A percentile compares a stretch with the other conserved stretches of the same genome.
phyloP scores from a whole-genome alignment of 1,140 invertebrate species.

The Melanaphis sacchari region DNA sequence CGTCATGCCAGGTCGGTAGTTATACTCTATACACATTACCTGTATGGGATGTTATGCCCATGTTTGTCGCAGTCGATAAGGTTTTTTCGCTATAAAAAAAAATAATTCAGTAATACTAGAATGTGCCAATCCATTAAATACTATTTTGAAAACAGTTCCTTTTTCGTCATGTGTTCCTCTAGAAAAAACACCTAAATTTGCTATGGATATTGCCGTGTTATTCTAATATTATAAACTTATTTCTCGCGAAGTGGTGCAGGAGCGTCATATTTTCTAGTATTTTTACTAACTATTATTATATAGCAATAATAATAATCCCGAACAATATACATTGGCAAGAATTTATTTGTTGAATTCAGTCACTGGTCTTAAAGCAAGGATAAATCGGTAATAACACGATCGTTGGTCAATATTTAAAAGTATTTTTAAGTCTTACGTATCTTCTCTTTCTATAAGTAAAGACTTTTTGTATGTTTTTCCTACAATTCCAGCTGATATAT shows the following conservation, averaged over 20 bases:
- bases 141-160: constrained; percentile 6
- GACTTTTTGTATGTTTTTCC: background rate
- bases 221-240: background rate
- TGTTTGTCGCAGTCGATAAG: background rate
- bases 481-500: too few relatives aligned
- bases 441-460: too few relatives aligned
- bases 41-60: background rate
- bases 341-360: background rate
- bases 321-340: background rate
- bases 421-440: too few relatives aligned
- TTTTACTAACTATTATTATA: too few relatives aligned
- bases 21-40: background rate
- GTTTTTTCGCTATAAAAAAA: background rate
- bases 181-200: background rate
- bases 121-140: background rate
- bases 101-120: too few relatives aligned
- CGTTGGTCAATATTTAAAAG: background rate
- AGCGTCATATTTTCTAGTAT: too few relatives aligned
- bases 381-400: background rate
- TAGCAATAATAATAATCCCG: background rate
- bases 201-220: background rate
- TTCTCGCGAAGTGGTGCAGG: background rate
- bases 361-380: background rate
- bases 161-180: background rate
- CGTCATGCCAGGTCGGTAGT: background rate